Evolutionary conservation across 2,888 invertebrate species (phyloP).

Genomic region (Belgica antarctica): DNA sequence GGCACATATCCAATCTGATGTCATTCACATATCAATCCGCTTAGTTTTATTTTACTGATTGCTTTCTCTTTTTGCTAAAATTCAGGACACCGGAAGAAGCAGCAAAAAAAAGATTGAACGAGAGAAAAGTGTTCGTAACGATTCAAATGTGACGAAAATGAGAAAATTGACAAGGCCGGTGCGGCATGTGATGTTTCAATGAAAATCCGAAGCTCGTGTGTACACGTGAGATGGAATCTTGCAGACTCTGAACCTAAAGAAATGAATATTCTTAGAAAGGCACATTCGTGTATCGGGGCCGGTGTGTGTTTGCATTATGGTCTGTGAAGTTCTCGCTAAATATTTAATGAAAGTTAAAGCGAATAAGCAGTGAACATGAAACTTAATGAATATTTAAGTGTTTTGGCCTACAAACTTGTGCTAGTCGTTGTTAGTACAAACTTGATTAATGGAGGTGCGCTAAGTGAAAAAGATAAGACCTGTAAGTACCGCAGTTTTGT

Average conservation of each 20-base stretch:
- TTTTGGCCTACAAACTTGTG: slow-evolving; percentile 42
- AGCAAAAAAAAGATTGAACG: slow-evolving; percentile 37
- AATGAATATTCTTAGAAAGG: neutral
- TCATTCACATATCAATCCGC: too few species aligned
- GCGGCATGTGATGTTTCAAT: neutral
- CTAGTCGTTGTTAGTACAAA: slow-evolving; percentile 41
- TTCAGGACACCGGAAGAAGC: neutral
- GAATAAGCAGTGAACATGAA: slow-evolving; percentile 41
- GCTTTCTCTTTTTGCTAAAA: neutral
- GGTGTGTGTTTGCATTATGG: slow-evolving; percentile 40
- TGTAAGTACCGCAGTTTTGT: slow-evolving; percentile 21
- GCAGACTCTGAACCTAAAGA: too few species aligned
- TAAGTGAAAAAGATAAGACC: slow-evolving; percentile 38
- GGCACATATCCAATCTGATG: too few species aligned
- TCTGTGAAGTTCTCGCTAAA: slow-evolving; percentile 30
- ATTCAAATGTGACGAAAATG: slow-evolving; percentile 33
- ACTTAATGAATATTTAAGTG: slow-evolving; percentile 44
- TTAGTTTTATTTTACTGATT: too few species aligned
- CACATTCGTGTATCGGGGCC: slow-evolving; percentile 1
- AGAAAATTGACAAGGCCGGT: neutral
- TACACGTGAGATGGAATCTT: too few species aligned
- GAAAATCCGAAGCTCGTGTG: neutral
- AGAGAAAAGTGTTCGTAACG: slow-evolving; percentile 27
- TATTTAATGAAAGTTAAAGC: slow-evolving; percentile 23
- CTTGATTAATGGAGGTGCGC: slow-evolving; percentile 40